A percentile compares a stretch with the other conserved stretches of the same genome.
Conservation (phyloP, 2,113 vertebrate species). For the Malurus elegans region DNA sequence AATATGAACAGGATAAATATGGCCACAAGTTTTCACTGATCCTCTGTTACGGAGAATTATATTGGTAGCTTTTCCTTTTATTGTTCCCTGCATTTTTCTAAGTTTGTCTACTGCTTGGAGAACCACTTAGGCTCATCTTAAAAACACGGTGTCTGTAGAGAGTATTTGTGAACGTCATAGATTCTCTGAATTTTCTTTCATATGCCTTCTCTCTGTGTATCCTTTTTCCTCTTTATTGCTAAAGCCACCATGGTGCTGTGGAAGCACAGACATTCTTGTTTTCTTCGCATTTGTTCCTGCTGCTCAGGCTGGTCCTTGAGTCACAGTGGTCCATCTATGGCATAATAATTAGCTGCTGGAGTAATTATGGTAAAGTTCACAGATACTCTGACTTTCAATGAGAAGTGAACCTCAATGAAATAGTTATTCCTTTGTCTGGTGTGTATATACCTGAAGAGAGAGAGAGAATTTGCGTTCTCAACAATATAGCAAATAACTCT, state of each 20-base stretch:
- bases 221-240: constrained; percentile 11
- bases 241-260: not conserved
- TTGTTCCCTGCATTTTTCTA: not conserved
- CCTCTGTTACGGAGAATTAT: rapidly evolving
- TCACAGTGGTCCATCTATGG: not conserved
- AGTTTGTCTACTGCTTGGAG: not conserved
- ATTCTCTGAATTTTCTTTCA: not conserved
- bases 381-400: not conserved
- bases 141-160: not conserved
- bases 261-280: constrained; percentile 35
- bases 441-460: not conserved
- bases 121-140: not conserved
- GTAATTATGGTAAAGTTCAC: not conserved
- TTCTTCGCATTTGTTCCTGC: constrained; percentile 45
- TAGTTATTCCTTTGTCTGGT: constrained; percentile 12
- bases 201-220: not conserved
- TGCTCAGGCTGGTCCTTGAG: constrained; percentile 40
- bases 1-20: not conserved
- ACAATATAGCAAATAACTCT: not conserved
- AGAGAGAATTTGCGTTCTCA: not conserved
- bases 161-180: not conserved
- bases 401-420: constrained; percentile 27
- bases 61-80: not conserved
- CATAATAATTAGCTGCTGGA: constrained; percentile 54
- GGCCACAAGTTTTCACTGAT: not conserved